Evolutionary conservation across 1,140 invertebrate genomes (phyloP), one percentile per base, ranked within the genome.

Genomic region (Asobara japonica): DNA sequence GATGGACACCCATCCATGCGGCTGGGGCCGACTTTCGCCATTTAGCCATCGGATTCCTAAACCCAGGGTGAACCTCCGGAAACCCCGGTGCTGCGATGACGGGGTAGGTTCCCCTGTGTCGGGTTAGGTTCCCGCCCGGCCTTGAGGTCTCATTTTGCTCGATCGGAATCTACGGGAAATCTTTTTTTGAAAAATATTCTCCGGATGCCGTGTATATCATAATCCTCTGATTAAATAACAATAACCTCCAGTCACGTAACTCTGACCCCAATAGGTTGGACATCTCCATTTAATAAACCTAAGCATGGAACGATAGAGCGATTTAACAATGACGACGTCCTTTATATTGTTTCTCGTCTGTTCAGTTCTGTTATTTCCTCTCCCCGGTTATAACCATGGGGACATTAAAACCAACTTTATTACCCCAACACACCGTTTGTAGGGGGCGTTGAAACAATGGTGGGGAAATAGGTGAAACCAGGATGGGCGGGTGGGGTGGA

Each of bases 381-480:
- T 13, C 31, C 13, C 51, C 11, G 29, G 29, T 45, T 27, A 67
- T 45, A 67, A 67, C 29, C 29, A 11, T 45, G 41, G 33, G 27
- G 65, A 51, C 66, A 68, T 68, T 56, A 56, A 68, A 68, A 68
- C 48, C 4, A 68, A 68, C 25, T 68, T 68, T 68, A 68, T 68
- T 68, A 56, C 66, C 27, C 13, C 13, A 48, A 68, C 66, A 68
- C 29, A 30, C 66, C 22, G 29, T 68, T 68, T 18, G 38, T 56
- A 56, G n/a, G 13, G n/a, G 18, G 45, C 25, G 66, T 31, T 20
- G 45, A 68, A 68, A 68, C 29, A 68, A 68, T 62, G 29, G n/a
- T n/a, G 27, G 60, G 11, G 29, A 31, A 29, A 62, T 62, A 62
- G 25, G 25, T 22, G 4, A 62, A 30, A 16, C 25, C 10, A 30